Conservation (phyloP, 1,140 invertebrate genomes). For the Zaprionus lachaisei region DNA sequence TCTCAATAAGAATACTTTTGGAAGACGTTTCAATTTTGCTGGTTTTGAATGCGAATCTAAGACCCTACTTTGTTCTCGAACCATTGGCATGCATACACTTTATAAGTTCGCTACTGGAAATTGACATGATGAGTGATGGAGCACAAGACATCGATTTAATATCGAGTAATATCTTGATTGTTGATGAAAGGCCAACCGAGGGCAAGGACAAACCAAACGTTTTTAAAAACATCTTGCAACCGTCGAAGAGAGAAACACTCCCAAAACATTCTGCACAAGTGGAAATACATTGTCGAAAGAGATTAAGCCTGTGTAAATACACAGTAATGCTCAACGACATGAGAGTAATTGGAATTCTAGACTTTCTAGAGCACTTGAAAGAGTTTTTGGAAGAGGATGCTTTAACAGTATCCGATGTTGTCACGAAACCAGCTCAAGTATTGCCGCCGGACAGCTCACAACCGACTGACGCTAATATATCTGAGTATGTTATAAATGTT, state of each 20-base stretch:
- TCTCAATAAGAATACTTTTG: slow-evolving; percentile 93
- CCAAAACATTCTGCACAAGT: slow-evolving; percentile 90
- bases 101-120: slow-evolving; percentile 93
- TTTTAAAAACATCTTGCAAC: slow-evolving; percentile 95
- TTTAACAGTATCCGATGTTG: slow-evolving; percentile 27
- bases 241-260: slow-evolving; percentile 86
- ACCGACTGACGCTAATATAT: slow-evolving; percentile 17
- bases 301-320: slow-evolving; percentile 90
- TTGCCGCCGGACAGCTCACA: slow-evolving; percentile 31
- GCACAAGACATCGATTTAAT: slow-evolving; percentile 97
- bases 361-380: slow-evolving; percentile 95
- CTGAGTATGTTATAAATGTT: slow-evolving; percentile 96
- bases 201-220: slow-evolving; percentile 87
- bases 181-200: slow-evolving; percentile 88
- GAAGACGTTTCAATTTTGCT: slow-evolving; percentile 94
- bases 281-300: slow-evolving; percentile 92
- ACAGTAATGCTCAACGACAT: slow-evolving; percentile 98
- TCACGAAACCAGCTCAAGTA: slow-evolving; percentile 23
- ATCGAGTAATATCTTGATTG: slow-evolving; percentile 95
- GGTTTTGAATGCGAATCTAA: slow-evolving; percentile 81
- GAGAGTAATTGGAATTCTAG: slow-evolving; percentile 96
- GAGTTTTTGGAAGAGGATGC: slow-evolving; percentile 89
- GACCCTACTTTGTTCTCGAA: slow-evolving; percentile 62
- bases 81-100: slow-evolving; percentile 95
- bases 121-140: slow-evolving; percentile 94